Evolutionary conservation across 2,888 invertebrate species (phyloP).

Genomic region (Ophioninae sp.): DNA sequence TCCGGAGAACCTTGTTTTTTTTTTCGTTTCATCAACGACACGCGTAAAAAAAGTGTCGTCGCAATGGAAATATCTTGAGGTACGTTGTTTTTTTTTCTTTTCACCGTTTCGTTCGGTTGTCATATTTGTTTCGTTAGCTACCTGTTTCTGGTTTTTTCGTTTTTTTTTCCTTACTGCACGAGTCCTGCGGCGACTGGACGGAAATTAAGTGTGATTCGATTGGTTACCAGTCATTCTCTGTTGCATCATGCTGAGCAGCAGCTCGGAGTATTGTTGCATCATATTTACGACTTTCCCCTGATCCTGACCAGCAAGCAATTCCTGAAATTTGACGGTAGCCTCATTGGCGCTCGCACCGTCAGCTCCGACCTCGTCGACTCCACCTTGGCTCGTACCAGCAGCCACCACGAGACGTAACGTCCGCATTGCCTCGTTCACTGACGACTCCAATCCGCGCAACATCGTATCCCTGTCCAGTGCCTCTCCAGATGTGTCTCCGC

Average conservation of each 20-base stretch:
- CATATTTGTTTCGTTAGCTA: conserved; percentile 23
- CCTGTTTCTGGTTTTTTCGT: conserved; percentile 15
- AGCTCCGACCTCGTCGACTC: conserved; percentile 57
- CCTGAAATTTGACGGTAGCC: conserved; percentile 82
- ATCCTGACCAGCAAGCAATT: conserved; percentile 81
- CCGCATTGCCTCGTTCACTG: conserved; percentile 80
- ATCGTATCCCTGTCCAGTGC: conserved; percentile 80
- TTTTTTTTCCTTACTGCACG: conserved; percentile 3
- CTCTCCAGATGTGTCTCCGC: conserved; percentile 74
- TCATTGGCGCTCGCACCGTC: conserved; percentile 80
- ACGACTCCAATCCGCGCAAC: conserved; percentile 80
- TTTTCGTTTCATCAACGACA: conserved; percentile 31
- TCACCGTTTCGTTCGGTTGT: not conserved
- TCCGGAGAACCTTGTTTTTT: not conserved
- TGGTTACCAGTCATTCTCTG: conserved; percentile 82
- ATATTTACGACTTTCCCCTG: conserved; percentile 83
- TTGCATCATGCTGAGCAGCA: conserved; percentile 84
- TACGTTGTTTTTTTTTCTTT: conserved; percentile 58
- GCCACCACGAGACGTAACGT: conserved; percentile 78
- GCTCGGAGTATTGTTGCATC: conserved; percentile 85
- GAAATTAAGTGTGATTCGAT: conserved; percentile 74
- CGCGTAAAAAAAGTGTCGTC: conserved; percentile 47
- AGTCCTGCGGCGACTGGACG: conserved; percentile 62
- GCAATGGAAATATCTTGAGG: conserved; percentile 63
- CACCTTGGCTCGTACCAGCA: conserved; percentile 68